Evolutionary conservation across 2,113 vertebrate species (phyloP), one percentile per base, ranked within the genome.

Genomic region (Chaetops frenatus): DNA sequence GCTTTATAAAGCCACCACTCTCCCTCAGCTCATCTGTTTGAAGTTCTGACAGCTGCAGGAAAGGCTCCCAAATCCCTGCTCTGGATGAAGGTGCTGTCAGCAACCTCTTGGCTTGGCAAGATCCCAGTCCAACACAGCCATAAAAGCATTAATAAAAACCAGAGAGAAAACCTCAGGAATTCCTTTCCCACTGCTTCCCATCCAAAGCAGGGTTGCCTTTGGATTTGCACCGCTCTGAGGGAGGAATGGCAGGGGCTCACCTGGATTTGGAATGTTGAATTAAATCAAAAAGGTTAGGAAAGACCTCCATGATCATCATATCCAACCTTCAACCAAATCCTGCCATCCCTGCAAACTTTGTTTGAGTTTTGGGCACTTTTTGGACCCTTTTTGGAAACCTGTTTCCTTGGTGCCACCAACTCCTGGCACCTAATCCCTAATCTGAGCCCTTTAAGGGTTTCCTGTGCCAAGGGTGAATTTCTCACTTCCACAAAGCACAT

Each of bases 61-160:
- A 72, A 65, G 88, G 48, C 76, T 44, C 86, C 70, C 70, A 29
- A 36, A 79, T 28, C 65, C 65, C 70, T 40, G 27, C 24, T 3
- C 29, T 33, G 0, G 8, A 3, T n/a, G 27, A 33, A 65, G 10
- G 48, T 33, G 58, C 42, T 66, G 36, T 50, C 31, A 70, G 69
- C 73, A 73, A 8, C 45, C 53, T 7, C 45, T 42, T 3, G 18
- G 19, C 17, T 31, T 19, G 61, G 73, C 65, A 70, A 42, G 6
- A 35, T 38, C 15, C 61, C 2, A 0, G 21, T 33, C 42, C 60
- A 79, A 78, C 11, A 9, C 14, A 24, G 67, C 44, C 57, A 35
- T 3, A 11, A 60, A 48, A 72, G 0, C 50, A 14, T 27, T 3
- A 1, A 15, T 23, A 9, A 2, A 25, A 79, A 74, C 1, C 44